Base-by-base conservation (phyloP, 2,888 invertebrate species). In the Heliconius ethilla region DNA sequence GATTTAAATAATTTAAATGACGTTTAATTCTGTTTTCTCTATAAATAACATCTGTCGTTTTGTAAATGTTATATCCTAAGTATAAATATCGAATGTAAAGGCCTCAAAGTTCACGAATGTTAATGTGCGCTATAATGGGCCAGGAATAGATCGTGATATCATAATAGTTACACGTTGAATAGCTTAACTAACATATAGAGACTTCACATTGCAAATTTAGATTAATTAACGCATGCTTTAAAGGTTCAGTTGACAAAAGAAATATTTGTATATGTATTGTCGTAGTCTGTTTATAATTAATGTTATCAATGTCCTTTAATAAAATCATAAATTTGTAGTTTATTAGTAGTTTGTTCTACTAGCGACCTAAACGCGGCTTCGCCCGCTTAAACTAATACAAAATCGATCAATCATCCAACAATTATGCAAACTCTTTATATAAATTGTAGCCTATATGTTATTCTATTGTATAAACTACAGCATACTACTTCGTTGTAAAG, bases 91-190 rank as follows among this genome's bases (percentile, higher is more conserved):
- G 62, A 74, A 87, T 89, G 87, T 89, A 89, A 90, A 90, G 89
- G 89, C 89, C 89, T 90, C 89, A 88, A 86, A 83, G 86, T 86
- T 86, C 82, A 86, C 84, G 86, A 86, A 89, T 89, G 87, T 86
- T 88, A 87, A 89, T 87, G 85, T 87, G 87, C 87, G 87, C 83
- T 84, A 85, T 87, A 88, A 87, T 83, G 83, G 85, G 87, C 89
- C 86, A 86, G 86, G 86, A 92, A 93, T 93, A 93, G 91, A 91
- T 85, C 85, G 84, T 93, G 92, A 93, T 90, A 90, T 92, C 91
- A 93, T 90, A 89, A 87, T 86, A 88, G 87, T 85, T 87, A 86
- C 87, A 82, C 85, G 83, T 86, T 86, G 86, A 87, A 88, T 88
- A 86, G 86, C 87, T 87, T 87, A 85, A 84, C 74, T 80, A 84